A percentile compares a stretch with the other conserved stretches of the same genome.
phyloP scores from a whole-genome alignment of 2,113 vertebrate species.

The Mustela nigripes region DNA sequence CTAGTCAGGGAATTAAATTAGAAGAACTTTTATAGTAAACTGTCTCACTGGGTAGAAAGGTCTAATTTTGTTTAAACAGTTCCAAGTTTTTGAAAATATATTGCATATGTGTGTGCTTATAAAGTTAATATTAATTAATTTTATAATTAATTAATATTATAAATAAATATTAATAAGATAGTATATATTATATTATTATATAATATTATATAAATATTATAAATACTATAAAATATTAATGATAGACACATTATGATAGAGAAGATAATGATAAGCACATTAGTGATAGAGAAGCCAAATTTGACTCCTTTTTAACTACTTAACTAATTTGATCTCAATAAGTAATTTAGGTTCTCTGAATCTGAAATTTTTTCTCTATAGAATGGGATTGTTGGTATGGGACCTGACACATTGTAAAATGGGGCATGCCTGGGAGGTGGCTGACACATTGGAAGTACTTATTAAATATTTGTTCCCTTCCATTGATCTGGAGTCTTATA shows the following conservation, averaged over 20 bases:
- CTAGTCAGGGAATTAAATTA: neutral
- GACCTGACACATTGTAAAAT: neutral
- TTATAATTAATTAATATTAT: too few relatives aligned
- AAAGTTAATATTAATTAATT: neutral
- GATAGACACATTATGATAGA: neutral
- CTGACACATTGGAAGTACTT: neutral
- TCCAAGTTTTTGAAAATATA: neutral
- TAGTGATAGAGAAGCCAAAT: neutral
- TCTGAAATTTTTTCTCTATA: neutral
- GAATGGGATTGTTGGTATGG: neutral
- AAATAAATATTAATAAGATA: too few relatives aligned
- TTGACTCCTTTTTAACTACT: neutral
- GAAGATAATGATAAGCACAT: neutral
- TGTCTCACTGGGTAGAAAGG: neutral
- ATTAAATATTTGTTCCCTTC: neutral
- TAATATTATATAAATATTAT: too few relatives aligned
- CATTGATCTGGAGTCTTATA: neutral
- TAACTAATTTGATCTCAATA: neutral
- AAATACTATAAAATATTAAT: neutral
- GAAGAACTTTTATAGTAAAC: neutral
- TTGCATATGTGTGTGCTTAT: neutral
- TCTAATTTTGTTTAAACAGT: neutral
- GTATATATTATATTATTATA: too few relatives aligned
- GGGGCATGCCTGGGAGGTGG: neutral
- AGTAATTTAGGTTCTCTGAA: neutral